Base-by-base conservation (phyloP, 30 jellyfish, hydroid and myxozoan species). In the Clytia hemisphaerica region DNA sequence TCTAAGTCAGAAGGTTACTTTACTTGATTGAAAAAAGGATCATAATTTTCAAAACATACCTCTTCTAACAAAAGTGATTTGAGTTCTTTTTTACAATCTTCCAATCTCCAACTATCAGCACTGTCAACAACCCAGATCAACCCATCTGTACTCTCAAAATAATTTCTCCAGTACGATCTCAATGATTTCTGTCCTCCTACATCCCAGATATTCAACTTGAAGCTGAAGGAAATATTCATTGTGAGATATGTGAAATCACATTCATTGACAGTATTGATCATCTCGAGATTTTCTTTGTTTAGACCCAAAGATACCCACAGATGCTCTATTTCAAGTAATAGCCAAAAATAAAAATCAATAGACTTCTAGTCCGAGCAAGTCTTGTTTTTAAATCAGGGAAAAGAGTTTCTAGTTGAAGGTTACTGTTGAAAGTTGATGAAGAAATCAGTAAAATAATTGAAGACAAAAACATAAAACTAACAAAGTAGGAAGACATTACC, bases 141-240 rank as follows among this genome's bases (percentile, higher is more conserved):
- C 2, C 97, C 97, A 66, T 88, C 97, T 35, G 97, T 88, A 36
- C 87, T 67, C 54, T 88, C 97, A 80, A 88, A 88, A 68, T 88
- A 88, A 67, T 88, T 88, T 59, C 89, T 69, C 97, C 97, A 88
- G 42, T 88, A 88, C 19, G 97, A 88, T 22, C 97, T 60, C 4
- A 88, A 73, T 0, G 97, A 88, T 58, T 88, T 88, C 57, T 88
- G 97, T 4, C 97, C 97, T 28, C 97, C 97, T 57, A 88, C 97
- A 68, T 88, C 97, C 97, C 97, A 88, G 48, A 88, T 88, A 58
- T 88, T 80, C 45, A 88, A 68, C 44, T 79, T 77, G 48, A 79
- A 88, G 9, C 96, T 86, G 22, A 36, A 74, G 54, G 4, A n/a
- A n/a, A n/a, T n/a, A n/a, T n/a, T n/a, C n/a, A n/a, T n/a, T n/a